Base-by-base conservation (phyloP, 2,888 invertebrate genomes). In the Cephus sareptanus region DNA sequence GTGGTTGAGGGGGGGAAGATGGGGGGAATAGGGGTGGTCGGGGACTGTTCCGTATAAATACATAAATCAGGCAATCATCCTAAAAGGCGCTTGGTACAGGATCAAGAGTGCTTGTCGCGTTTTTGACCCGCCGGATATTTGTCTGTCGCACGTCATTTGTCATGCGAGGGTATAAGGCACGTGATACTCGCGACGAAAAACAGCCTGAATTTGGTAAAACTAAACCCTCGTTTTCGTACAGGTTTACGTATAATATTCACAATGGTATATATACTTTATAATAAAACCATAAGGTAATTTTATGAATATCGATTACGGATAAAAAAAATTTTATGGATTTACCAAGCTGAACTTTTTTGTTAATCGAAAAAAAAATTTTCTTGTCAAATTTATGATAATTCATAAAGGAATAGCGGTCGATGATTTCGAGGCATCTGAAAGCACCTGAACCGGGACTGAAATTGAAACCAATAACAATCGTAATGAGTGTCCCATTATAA, bases 41-140 rank as follows among this genome's bases (percentile, higher is more conserved):
- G 34, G 70, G 34, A 71, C 74, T 40, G 34, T 77, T 75, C 76
- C 79, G 83, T 87, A 87, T 87, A 88, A 88, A 90, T 90, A 87
- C 87, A 90, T 90, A 90, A 90, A 90, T 90, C 89, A 83, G 85
- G 89, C 88, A 89, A 90, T 90, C 90, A 89, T 88, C 88, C 87
- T 87, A 89, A 90, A 88, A 87, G 90, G 88, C 80, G 83, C 81
- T 81, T 84, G 71, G 71, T 71, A 31, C 71, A 75, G 73, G 78
- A 75, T 78, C 78, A 75, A 78, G 75, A 78, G 76, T 78, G 79
- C 75, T 78, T 73, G 79, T 79, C 81, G 75, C 76, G 83, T 85
- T 88, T 85, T 88, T 87, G 82, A 83, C 81, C 83, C 86, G 85
- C 84, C 83, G 83, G 84, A 71, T 84, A 84, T 86, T 86, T 85